Evolutionary conservation across 2,113 vertebrate genomes (phyloP).

Genomic region (cattle (Bos taurus)): DNA sequence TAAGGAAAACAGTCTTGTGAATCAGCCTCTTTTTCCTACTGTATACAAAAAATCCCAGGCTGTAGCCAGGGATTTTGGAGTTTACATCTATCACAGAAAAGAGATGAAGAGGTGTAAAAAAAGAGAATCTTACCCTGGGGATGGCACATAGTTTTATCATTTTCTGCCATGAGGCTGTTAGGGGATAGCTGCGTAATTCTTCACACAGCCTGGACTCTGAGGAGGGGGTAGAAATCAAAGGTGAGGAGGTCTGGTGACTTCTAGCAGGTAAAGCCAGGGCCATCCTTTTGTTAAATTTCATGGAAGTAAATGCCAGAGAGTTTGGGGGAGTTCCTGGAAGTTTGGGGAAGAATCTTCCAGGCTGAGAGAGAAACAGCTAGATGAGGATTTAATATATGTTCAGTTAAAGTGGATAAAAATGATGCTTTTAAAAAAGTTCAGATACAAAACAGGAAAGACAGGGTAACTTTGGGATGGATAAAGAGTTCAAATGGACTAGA

Average conservation of each 20-base stretch:
- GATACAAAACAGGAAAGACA: background rate
- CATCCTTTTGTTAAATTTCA: background rate
- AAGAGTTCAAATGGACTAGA: background rate
- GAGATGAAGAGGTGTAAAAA: background rate
- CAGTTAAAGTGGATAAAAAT: background rate
- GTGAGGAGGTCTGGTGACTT: background rate
- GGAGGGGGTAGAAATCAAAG: background rate
- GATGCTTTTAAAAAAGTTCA: background rate
- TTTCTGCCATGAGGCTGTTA: background rate
- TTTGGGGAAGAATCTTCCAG: background rate
- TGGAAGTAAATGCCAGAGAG: background rate
- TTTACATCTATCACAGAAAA: background rate
- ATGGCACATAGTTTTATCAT: background rate
- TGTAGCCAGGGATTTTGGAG: background rate
- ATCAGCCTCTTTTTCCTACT: background rate
- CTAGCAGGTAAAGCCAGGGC: background rate
- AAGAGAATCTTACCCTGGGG: background rate
- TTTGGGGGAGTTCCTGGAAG: background rate
- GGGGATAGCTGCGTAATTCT: background rate
- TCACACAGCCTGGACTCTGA: background rate
- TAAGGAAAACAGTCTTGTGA: background rate
- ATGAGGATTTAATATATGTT: background rate
- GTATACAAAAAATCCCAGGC: background rate
- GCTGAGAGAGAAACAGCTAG: background rate
- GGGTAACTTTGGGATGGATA: background rate